A percentile compares a stretch with the other conserved stretches of the same genome.
These are phyloP conservation scores for Rotaria sp. DNA, from an alignment of 2,888 invertebrate species.

Conservation along the genomic window DNA sequence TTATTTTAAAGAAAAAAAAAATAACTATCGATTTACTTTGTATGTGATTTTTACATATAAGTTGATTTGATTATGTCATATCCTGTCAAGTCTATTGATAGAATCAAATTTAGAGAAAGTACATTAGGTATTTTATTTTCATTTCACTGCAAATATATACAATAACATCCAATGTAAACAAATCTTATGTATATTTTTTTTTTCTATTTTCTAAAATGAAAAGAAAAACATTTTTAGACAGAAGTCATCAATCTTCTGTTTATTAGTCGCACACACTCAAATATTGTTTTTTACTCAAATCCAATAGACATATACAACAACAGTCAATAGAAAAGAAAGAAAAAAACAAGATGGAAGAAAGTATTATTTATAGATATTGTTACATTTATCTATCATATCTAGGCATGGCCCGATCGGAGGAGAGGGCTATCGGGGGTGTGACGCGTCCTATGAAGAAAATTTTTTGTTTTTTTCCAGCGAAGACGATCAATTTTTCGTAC, in stretches of 20 bases:
- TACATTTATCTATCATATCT: too few relatives aligned
- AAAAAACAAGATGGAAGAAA: not conserved
- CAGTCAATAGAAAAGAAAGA: not conserved
- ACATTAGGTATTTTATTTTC: not conserved
- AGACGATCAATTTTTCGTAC: too few relatives aligned
- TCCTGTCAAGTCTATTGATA: not conserved
- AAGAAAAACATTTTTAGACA: not conserved
- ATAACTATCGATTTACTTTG: not conserved
- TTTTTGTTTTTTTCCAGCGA: too few relatives aligned
- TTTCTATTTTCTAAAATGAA: not conserved
- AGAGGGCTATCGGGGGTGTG: too few relatives aligned
- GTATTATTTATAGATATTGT: too few relatives aligned
- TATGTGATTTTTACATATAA: not conserved
- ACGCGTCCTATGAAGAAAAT: too few relatives aligned
- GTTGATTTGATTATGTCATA: not conserved
- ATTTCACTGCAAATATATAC: not conserved
- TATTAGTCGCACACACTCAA: not conserved
- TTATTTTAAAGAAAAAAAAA: not conserved
- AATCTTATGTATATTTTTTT: not conserved
- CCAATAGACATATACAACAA: not conserved
- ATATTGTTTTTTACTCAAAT: not conserved
- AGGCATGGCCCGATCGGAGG: too few relatives aligned
- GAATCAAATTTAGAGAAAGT: not conserved
- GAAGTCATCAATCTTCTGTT: not conserved
- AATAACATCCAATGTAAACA: not conserved